These are phyloP conservation scores for Rhopilema esculentum DNA, from an alignment of 30 jellyfish, hydroid and myxozoan genomes.

Conservation along the genomic window DNA sequence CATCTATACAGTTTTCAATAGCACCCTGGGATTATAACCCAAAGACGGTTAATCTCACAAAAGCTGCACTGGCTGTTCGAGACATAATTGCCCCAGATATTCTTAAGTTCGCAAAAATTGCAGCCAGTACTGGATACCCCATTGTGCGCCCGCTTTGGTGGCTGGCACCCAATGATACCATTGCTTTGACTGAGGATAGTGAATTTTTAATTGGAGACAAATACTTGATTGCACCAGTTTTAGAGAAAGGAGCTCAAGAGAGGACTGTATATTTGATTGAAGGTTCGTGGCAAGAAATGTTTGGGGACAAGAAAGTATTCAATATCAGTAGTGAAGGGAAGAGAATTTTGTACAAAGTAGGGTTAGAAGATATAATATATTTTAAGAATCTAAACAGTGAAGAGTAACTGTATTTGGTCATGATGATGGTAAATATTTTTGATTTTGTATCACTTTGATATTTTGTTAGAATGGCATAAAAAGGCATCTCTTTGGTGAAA, in stretches of 20 bases:
- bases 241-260: conserved; percentile 65
- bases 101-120: conserved; percentile 60
- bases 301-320: conserved; percentile 44
- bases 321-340: conserved; percentile 58
- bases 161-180: conserved; percentile 80
- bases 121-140: conserved; percentile 71
- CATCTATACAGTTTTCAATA: conserved; percentile 91
- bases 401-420: neutral
- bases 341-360: conserved; percentile 45
- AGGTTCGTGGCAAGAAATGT: conserved; percentile 92
- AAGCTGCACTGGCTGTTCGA: conserved; percentile 69
- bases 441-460: neutral
- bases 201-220: conserved; percentile 83
- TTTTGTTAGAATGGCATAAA: too few species aligned
- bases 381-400: conserved; percentile 27
- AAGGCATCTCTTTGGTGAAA: too few species aligned
- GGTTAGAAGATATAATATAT: conserved; percentile 64
- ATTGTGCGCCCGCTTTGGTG: conserved; percentile 97
- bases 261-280: conserved; percentile 62
- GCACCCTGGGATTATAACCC: conserved; percentile 96
- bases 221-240: conserved; percentile 88
- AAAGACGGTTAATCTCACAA: conserved; percentile 66
- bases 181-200: conserved; percentile 58
- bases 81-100: conserved; percentile 54
- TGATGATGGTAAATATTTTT: neutral